These are phyloP conservation scores for Microcebus tavaratra DNA, from an alignment of 2,113 vertebrate species.

Conservation along the genomic window DNA sequence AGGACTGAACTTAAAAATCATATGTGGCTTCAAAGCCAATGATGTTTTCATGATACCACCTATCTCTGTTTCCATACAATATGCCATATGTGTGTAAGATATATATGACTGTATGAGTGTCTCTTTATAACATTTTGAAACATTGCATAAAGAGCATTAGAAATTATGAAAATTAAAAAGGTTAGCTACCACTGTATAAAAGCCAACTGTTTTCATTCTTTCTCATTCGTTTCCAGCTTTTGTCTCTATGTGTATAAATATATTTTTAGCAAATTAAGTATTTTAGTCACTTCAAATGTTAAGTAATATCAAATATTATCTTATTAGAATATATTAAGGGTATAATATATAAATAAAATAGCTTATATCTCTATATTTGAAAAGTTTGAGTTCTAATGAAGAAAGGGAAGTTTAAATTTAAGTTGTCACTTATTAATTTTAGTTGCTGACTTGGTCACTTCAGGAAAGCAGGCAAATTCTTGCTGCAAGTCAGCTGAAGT, in stretches of 20 bases:
- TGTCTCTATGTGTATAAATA: background rate
- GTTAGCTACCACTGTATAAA: background rate
- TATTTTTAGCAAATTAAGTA: background rate
- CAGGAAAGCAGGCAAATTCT: constrained; percentile 28
- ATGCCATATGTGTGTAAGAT: background rate
- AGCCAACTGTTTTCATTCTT: background rate
- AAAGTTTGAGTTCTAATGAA: background rate
- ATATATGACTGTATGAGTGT: background rate
- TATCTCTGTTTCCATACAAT: background rate
- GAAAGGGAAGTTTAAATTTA: background rate
- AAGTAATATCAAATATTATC: background rate
- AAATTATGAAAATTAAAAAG: background rate
- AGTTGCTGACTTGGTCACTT: constrained; percentile 26
- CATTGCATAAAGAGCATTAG: background rate
- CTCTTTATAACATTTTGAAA: background rate
- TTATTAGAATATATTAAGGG: background rate
- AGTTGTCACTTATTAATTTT: background rate
- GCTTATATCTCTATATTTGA: background rate
- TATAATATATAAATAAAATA: background rate
- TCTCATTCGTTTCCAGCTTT: background rate
- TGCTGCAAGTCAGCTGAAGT: background rate
- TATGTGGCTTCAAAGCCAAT: background rate
- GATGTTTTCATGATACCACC: background rate
- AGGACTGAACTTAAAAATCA: background rate
- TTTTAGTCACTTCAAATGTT: background rate